These are phyloP conservation scores for Drosophila ogumai DNA, from an alignment of 1,140 invertebrate species.

Conservation along the genomic window DNA sequence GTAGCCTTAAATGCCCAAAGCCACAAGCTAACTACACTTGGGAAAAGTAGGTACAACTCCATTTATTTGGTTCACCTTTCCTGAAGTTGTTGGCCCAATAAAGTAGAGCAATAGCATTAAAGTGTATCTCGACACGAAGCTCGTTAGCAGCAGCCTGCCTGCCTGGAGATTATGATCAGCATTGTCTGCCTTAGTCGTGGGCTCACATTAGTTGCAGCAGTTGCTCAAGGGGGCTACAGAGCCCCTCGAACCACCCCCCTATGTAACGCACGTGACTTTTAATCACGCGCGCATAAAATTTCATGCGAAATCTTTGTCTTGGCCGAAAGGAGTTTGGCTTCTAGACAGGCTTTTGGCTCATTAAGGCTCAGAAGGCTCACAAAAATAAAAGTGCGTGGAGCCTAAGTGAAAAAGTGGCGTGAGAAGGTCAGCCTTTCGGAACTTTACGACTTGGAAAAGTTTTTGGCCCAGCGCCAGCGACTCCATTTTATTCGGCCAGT, in stretches of 20 bases:
- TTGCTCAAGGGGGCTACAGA: slow-evolving; percentile 2
- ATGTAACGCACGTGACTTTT: slow-evolving; percentile 76
- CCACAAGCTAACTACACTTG: slow-evolving; percentile 5
- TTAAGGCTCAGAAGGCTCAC: slow-evolving; percentile 20
- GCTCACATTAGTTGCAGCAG: slow-evolving; percentile 68
- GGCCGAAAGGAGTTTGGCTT: slow-evolving; percentile 32
- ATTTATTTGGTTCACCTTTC: neutral
- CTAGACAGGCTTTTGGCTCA: slow-evolving; percentile 24
- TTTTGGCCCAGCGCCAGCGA: slow-evolving; percentile 46
- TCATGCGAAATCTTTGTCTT: slow-evolving; percentile 60
- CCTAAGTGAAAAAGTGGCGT: slow-evolving; percentile 28
- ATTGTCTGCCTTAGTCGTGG: slow-evolving; percentile 63
- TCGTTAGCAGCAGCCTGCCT: slow-evolving; percentile 61
- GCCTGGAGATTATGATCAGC: slow-evolving; percentile 70
- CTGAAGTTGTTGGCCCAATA: too few species aligned
- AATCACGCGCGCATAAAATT: slow-evolving; percentile 79
- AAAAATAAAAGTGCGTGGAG: slow-evolving; percentile 43
- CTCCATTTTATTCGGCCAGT: slow-evolving; percentile 24
- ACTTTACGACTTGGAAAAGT: slow-evolving; percentile 66
- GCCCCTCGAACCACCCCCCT: neutral
- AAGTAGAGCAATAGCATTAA: neutral
- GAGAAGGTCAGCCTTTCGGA: slow-evolving; percentile 29
- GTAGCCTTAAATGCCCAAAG: slow-evolving; percentile 34
- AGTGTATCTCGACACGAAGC: slow-evolving; percentile 38
- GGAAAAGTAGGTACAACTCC: neutral